Evolutionary conservation across 1,140 invertebrate genomes (phyloP).

Genomic region (Sarcophaga bullata): DNA sequence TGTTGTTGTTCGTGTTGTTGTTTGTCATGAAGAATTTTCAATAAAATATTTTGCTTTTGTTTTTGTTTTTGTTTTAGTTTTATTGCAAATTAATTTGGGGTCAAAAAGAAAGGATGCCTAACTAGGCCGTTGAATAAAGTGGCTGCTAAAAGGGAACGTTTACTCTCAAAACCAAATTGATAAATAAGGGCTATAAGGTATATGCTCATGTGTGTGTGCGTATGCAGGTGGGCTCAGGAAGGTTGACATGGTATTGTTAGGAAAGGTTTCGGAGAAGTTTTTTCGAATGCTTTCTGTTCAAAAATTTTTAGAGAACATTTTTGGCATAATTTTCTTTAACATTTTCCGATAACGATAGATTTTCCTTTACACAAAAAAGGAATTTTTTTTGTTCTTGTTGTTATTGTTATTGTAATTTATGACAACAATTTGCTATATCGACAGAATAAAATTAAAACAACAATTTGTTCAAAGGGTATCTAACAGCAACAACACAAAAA

Average conservation of each 20-base stretch:
- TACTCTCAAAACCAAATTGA: background rate
- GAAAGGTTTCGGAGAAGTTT: background rate
- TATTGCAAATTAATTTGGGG: background rate
- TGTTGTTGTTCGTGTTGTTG: no score
- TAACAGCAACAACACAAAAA: background rate
- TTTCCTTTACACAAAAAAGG: background rate
- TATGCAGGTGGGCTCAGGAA: background rate
- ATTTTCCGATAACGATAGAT: background rate
- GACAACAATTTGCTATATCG: background rate
- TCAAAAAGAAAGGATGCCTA: background rate
- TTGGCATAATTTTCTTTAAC: background rate
- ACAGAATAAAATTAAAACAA: background rate
- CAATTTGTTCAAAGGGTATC: background rate
- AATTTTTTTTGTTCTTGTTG: background rate
- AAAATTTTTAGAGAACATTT: background rate
- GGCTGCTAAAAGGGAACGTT: background rate
- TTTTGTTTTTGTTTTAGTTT: background rate
- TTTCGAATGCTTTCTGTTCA: background rate
- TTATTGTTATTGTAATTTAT: background rate
- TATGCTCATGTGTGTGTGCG: background rate
- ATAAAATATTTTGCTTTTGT: background rate
- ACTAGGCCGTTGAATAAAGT: no score
- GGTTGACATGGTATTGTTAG: background rate
- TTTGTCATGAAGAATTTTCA: background rate
- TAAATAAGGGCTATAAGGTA: slow-evolving; percentile 21